A percentile compares a stretch with the other conserved stretches of the same genome.
Conservation (phyloP, 2,888 invertebrate species). For the Bugulina stolonifera region DNA sequence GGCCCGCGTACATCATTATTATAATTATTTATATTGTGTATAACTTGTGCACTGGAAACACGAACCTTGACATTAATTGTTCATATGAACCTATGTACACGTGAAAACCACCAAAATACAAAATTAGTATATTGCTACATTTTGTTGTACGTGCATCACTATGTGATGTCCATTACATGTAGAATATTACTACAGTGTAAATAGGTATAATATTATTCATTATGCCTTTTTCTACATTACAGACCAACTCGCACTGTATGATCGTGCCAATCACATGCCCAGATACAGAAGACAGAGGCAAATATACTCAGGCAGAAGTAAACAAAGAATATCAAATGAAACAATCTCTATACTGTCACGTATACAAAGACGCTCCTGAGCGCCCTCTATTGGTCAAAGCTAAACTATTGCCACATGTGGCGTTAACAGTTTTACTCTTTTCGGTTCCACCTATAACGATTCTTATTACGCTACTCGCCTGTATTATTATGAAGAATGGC, state of each 20-base stretch:
- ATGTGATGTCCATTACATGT: too few species aligned
- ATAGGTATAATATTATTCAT: too few species aligned
- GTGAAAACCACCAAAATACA: too few species aligned
- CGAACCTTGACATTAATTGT: too few species aligned
- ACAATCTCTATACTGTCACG: conserved; percentile 10
- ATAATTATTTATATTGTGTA: too few species aligned
- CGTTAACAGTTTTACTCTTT: conserved; percentile 11
- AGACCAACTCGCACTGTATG: conserved; percentile 17
- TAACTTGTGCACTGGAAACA: too few species aligned
- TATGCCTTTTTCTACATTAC: too few species aligned
- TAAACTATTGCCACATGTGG: conserved; percentile 10
- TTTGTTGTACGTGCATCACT: too few species aligned
- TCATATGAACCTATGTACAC: too few species aligned
- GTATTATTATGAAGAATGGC: background rate
- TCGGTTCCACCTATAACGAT: background rate
- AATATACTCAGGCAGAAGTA: conserved; percentile 22
- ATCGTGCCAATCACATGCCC: conserved; percentile 21
- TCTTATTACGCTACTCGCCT: background rate
- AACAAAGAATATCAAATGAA: background rate
- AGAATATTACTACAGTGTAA: too few species aligned
- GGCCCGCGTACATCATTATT: too few species aligned
- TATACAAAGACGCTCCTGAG: background rate
- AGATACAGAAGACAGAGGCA: background rate
- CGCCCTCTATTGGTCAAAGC: background rate
- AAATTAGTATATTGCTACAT: too few species aligned